These are phyloP conservation scores for Tragelaphus imberbis DNA, from an alignment of 2,113 vertebrate species.

Conservation along the genomic window DNA sequence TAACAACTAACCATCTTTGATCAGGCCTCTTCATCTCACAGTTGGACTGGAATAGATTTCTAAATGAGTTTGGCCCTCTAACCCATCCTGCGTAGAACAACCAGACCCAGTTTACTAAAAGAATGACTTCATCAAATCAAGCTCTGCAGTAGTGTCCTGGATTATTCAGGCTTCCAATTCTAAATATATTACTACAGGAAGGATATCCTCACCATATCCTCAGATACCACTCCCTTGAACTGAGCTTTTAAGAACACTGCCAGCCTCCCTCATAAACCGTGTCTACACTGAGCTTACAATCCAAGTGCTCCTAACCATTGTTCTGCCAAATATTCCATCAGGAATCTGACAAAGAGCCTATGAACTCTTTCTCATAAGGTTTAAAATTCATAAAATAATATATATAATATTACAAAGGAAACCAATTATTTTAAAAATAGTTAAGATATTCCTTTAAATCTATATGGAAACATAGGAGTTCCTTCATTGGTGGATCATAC, in stretches of 20 bases:
- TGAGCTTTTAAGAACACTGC: not conserved
- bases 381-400: slow-evolving; percentile 26
- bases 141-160: not conserved
- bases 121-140: not conserved
- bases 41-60: not conserved
- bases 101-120: not conserved
- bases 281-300: not conserved
- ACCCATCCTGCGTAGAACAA: not conserved
- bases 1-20: not conserved
- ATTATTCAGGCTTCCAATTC: not conserved
- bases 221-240: not conserved
- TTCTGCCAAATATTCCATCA: not conserved
- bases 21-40: not conserved
- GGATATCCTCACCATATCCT: not conserved
- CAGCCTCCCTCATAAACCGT: not conserved
- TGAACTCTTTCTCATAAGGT: not conserved
- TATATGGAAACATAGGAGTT: not conserved
- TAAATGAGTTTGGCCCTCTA: not conserved
- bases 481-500: not conserved
- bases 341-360: not conserved
- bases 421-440: not conserved
- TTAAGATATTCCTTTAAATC: not conserved
- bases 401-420: not conserved
- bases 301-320: not conserved
- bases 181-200: not conserved